A percentile compares a stretch with the other conserved stretches of the same genome.
These are phyloP conservation scores for Palloptera scutellata DNA, from an alignment of 2,888 invertebrate species.

Conservation along the genomic window DNA sequence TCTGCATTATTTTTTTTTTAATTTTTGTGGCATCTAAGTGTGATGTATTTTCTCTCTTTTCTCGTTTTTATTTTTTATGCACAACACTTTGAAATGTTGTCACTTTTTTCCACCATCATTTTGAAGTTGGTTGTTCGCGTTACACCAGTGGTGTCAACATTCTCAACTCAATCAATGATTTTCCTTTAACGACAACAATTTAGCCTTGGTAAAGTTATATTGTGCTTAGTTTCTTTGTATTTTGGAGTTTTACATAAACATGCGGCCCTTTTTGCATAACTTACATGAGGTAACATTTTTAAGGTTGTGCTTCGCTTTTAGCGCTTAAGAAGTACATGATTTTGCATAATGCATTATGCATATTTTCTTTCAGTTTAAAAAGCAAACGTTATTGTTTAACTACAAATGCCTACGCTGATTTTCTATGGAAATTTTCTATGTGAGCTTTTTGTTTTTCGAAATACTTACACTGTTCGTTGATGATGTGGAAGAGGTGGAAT, in stretches of 20 bases:
- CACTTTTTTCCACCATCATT: slow-evolving; percentile 4
- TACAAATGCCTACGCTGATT: not conserved
- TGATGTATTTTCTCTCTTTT: not conserved
- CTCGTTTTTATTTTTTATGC: not conserved
- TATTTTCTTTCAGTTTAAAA: not conserved
- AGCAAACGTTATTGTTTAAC: not conserved
- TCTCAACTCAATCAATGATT: slow-evolving; percentile 28
- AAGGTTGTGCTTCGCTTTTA: slow-evolving; percentile 3
- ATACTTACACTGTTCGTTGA: too few species aligned
- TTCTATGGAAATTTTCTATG: too few species aligned
- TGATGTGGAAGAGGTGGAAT: too few species aligned
- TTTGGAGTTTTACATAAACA: not conserved
- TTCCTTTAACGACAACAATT: slow-evolving; percentile 33
- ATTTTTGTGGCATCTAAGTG: slow-evolving; percentile 20
- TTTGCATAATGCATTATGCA: slow-evolving; percentile 56
- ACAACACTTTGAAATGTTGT: slow-evolving; percentile 10
- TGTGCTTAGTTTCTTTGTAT: slow-evolving; percentile 11
- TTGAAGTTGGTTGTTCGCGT: slow-evolving; percentile 5
- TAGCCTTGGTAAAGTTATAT: slow-evolving; percentile 22
- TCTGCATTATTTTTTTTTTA: not conserved
- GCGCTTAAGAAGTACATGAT: slow-evolving; percentile 46
- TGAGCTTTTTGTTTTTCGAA: too few species aligned
- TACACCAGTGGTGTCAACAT: slow-evolving; percentile 23
- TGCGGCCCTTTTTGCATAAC: not conserved
- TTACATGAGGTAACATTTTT: too few species aligned